Conservation (phyloP, 2,888 invertebrate genomes). For the Callinectes sapidus region DNA sequence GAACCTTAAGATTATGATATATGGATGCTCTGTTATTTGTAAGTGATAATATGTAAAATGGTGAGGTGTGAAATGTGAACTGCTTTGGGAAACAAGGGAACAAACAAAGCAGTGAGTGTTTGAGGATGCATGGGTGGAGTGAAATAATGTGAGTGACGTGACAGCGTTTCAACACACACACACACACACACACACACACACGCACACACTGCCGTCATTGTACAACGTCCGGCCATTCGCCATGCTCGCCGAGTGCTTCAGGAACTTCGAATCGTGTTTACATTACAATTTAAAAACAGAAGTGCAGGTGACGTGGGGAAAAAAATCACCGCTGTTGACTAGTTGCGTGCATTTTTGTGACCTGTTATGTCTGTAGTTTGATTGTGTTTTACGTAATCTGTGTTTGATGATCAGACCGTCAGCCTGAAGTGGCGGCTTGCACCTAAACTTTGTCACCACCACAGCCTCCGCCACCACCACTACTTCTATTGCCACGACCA, state of each 20-base stretch:
- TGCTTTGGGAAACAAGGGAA: not conserved
- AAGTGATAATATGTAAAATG: too few species aligned
- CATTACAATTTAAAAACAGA: not conserved
- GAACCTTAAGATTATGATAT: not conserved
- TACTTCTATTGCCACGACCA: not conserved
- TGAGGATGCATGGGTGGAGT: not conserved
- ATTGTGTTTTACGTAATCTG: conserved; percentile 35
- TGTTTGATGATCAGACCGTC: conserved; percentile 31
- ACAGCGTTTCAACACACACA: not conserved
- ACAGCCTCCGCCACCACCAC: not conserved
- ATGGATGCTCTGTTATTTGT: not conserved
- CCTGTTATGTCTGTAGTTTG: conserved; percentile 22
- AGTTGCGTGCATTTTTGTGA: not conserved
- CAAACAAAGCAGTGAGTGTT: not conserved
- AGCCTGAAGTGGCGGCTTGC: not conserved
- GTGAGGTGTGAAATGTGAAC: not conserved
- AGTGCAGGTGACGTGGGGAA: not conserved
- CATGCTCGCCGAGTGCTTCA: not conserved
- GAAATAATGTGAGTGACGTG: not conserved
- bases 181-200: not conserved
- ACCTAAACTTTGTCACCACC: not conserved
- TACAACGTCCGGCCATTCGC: not conserved
- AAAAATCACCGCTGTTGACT: not conserved
- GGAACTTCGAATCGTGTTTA: not conserved
- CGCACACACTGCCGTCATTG: not conserved